Evolutionary conservation across 2,797 vertebrate genomes (phyloP).

Genomic region (Lagorchestes hirsutus): DNA sequence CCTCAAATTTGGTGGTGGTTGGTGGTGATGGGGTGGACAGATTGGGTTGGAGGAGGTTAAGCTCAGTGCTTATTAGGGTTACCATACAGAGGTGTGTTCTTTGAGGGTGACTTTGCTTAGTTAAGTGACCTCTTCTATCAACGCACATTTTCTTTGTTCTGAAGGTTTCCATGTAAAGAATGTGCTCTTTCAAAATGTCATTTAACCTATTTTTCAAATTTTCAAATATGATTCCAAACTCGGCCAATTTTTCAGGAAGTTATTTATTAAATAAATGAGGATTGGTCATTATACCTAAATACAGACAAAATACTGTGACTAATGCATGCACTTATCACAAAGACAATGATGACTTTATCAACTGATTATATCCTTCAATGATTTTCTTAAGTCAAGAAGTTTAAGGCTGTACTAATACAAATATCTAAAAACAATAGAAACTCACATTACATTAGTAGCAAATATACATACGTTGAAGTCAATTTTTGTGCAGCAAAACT

Average conservation of each 20-base stretch:
- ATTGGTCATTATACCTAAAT: slow-evolving; percentile 74
- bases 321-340: slow-evolving; percentile 81
- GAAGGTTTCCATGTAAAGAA: not conserved
- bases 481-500: slow-evolving; percentile 73
- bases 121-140: not conserved
- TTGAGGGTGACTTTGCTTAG: not conserved
- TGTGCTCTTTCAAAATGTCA: not conserved
- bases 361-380: slow-evolving; percentile 73
- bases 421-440: slow-evolving; percentile 63
- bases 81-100: not conserved
- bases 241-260: slow-evolving; percentile 80
- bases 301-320: slow-evolving; percentile 81
- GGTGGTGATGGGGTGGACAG: not conserved
- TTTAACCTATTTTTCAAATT: slow-evolving; percentile 53
- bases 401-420: slow-evolving; percentile 80
- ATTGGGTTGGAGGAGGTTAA: not conserved
- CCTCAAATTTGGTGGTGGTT: not conserved
- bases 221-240: slow-evolving; percentile 69
- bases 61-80: not conserved
- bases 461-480: slow-evolving; percentile 78
- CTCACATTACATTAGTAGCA: slow-evolving; percentile 76
- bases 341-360: slow-evolving; percentile 72
- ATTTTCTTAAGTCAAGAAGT: slow-evolving; percentile 75
- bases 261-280: slow-evolving; percentile 83
- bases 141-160: not conserved